These are phyloP conservation scores for Peribatodes rhomboidaria DNA, from an alignment of 2,888 invertebrate genomes.

Conservation along the genomic window DNA sequence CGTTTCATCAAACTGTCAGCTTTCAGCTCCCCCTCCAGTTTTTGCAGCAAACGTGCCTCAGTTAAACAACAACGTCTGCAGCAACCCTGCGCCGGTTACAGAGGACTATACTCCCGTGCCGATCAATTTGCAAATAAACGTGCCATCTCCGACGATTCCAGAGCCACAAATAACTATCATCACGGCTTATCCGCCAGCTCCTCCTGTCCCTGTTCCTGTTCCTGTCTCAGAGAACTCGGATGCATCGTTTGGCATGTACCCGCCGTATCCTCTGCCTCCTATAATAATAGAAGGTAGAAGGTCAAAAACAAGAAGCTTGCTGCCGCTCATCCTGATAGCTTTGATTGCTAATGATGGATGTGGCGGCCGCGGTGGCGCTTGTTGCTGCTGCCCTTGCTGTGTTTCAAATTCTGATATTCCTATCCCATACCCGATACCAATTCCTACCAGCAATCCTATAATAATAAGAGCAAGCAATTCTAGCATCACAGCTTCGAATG, in stretches of 20 bases:
- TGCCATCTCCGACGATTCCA: conserved; percentile 57
- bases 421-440: conserved; percentile 64
- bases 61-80: background rate
- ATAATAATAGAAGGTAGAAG: conserved; percentile 59
- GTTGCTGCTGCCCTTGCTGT: conserved; percentile 51
- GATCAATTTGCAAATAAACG: conserved; percentile 62
- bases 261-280: conserved; percentile 47
- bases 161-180: conserved; percentile 57
- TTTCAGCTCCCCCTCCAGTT: conserved; percentile 27
- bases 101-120: conserved; percentile 47
- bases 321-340: conserved; percentile 63
- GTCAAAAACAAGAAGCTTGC: conserved; percentile 56
- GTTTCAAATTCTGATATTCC: conserved; percentile 47
- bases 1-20: conserved; percentile 16
- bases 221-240: conserved; percentile 15
- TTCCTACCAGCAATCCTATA: conserved; percentile 61
- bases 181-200: conserved; percentile 43
- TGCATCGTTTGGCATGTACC: conserved; percentile 13
- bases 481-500: conserved; percentile 14
- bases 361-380: conserved; percentile 43
- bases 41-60: conserved; percentile 11
- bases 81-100: background rate
- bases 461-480: conserved; percentile 39
- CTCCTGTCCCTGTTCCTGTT: conserved; percentile 20
- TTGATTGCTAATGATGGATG: conserved; percentile 55